Conservation (phyloP, 2,888 invertebrate species). For the Epiperipatus broadwayi region DNA sequence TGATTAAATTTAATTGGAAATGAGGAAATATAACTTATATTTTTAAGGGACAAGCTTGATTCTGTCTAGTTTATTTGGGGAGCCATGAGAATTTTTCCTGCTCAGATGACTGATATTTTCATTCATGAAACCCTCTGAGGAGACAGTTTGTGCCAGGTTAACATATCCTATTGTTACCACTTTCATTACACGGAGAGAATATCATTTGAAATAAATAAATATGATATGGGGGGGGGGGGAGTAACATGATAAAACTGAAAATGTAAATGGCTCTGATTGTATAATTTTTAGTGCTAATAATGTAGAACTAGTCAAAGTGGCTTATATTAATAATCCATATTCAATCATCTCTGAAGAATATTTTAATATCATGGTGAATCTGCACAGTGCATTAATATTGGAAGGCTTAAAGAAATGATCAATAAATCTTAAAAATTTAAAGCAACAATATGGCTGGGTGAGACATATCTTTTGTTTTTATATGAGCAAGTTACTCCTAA, state of each 20-base stretch:
- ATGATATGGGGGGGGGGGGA: constrained; percentile 90
- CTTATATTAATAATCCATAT: constrained; percentile 26
- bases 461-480: constrained; percentile 75
- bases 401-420: constrained; percentile 59
- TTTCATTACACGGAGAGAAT: constrained; percentile 90
- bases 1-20: constrained; percentile 75
- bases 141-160: constrained; percentile 59
- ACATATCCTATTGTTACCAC: constrained; percentile 78
- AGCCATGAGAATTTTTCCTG: constrained; percentile 19
- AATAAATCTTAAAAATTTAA: constrained; percentile 75
- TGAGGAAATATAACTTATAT: constrained; percentile 79
- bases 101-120: constrained; percentile 24
- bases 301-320: constrained; percentile 68
- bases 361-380: constrained; percentile 50
- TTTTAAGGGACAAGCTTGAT: constrained; percentile 80
- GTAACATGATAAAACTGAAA: constrained; percentile 77
- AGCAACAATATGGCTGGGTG: constrained; percentile 86
- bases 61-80: too few relatives aligned
- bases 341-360: constrained; percentile 70
- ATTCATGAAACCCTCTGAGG: constrained; percentile 40
- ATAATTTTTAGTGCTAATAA: constrained; percentile 88
- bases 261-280: constrained; percentile 68
- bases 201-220: constrained; percentile 86
- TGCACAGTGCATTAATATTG: constrained; percentile 61
- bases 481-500: constrained; percentile 82